These are phyloP conservation scores for Colossoma macropomum DNA, from an alignment of 2,113 vertebrate genomes.

Conservation along the genomic window DNA sequence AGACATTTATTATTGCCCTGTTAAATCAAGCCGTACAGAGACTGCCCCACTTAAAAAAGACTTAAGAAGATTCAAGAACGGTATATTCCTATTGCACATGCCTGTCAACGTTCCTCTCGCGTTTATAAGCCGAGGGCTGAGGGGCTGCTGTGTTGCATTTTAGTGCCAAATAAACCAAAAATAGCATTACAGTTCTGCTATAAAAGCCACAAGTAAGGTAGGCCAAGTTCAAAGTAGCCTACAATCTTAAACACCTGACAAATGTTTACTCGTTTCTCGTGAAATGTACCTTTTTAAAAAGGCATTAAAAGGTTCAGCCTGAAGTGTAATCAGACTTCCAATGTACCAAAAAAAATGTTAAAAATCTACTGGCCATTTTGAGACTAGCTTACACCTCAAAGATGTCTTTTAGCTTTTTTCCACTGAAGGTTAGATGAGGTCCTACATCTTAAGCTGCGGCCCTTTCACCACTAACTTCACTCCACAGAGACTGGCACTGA, in stretches of 20 bases:
- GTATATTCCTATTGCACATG: slow-evolving; percentile 21
- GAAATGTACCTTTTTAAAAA: background rate
- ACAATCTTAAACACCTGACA: background rate
- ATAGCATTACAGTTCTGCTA: background rate
- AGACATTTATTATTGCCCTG: background rate
- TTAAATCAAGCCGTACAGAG: background rate
- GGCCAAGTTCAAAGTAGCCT: background rate
- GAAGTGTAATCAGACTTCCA: background rate
- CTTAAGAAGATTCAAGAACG: background rate
- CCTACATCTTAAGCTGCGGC: background rate
- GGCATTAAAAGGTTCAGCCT: background rate
- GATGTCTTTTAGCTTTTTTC: background rate
- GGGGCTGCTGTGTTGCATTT: slow-evolving; percentile 13
- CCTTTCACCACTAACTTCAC: background rate
- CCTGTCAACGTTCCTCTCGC: slow-evolving; percentile 13
- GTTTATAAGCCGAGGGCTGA: slow-evolving; percentile 8
- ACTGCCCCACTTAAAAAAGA: background rate
- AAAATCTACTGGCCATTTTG: background rate
- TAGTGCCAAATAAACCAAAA: slow-evolving; percentile 6
- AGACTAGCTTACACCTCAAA: background rate
- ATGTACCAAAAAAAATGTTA: background rate
- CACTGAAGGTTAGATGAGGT: background rate
- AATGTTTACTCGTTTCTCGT: background rate
- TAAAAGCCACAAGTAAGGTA: background rate
- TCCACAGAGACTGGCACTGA: background rate